Percentiles rank a stretch among this genome's conserved stretches.
Conservation (phyloP, 2,113 vertebrate species). For the Terrapene triunguis region DNA sequence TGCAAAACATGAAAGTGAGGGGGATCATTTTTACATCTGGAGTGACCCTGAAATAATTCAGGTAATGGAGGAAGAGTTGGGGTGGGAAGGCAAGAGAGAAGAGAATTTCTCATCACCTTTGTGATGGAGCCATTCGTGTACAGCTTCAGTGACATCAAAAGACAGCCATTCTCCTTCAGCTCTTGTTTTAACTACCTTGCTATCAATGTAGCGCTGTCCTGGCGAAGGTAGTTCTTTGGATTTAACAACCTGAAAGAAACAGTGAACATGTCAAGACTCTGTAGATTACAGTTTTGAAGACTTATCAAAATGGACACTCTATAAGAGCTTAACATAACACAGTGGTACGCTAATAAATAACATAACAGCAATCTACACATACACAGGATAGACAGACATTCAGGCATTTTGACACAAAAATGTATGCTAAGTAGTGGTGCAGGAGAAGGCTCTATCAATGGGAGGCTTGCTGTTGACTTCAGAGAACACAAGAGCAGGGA, state of each 20-base stretch:
- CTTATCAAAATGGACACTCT: neutral
- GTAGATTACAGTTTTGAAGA: neutral
- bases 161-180: conserved; percentile 95
- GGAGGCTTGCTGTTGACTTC: neutral
- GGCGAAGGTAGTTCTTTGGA: conserved; percentile 91
- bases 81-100: conserved; percentile 24
- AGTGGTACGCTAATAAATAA: neutral
- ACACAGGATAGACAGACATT: neutral
- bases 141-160: conserved; percentile 94
- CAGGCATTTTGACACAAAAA: neutral
- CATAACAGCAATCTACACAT: neutral
- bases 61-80: neutral
- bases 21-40: conserved; percentile 37
- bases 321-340: neutral
- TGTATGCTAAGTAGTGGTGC: neutral
- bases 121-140: conserved; percentile 96
- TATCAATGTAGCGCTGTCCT: conserved; percentile 95
- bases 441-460: too few species aligned
- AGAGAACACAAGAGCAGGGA: neutral
- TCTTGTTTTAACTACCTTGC: conserved; percentile 93
- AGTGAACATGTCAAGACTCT: neutral
- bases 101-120: conserved; percentile 84
- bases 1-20: conserved; percentile 80
- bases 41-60: neutral
- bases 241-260: conserved; percentile 88